Conservation (phyloP, 2,797 vertebrate species). For the Micromesistius poutassou region DNA sequence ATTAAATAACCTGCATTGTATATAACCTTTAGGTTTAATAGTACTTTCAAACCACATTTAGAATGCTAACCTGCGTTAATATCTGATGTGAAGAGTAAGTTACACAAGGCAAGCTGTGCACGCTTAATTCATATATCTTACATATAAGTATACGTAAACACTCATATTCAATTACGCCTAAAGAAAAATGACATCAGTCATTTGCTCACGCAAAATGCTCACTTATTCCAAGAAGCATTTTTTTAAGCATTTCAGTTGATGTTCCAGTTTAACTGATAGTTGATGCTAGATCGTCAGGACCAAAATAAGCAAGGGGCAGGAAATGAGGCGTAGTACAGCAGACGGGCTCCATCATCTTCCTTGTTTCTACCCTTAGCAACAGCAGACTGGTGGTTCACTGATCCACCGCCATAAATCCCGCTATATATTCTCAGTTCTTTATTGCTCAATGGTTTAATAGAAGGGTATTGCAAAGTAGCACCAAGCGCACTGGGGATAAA, state of each 20-base stretch:
- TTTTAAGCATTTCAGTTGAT: background rate
- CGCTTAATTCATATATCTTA: conserved; percentile 6
- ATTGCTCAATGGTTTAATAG: conserved; percentile 6
- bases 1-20: conserved; percentile 19
- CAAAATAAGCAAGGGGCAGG: conserved; percentile 18
- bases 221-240: background rate
- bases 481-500: background rate
- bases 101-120: conserved; percentile 25
- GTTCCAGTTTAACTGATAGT: background rate
- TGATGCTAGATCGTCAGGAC: background rate
- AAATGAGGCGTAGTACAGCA: conserved; percentile 25
- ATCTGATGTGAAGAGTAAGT: conserved; percentile 21
- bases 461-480: background rate
- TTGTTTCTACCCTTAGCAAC: conserved; percentile 60
- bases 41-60: background rate
- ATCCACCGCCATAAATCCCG: conserved; percentile 45
- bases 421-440: conserved; percentile 37
- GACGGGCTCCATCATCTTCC: conserved; percentile 44
- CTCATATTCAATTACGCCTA: background rate
- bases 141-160: conserved; percentile 10
- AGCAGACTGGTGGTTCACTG: conserved; percentile 48
- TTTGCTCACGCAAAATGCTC: background rate
- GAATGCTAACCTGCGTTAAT: conserved; percentile 23
- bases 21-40: background rate
- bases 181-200: background rate